A percentile compares a stretch with the other conserved stretches of the same genome.
phyloP scores from a whole-genome alignment of 2,888 invertebrate genomes.

The Galeopsomyia nigrocyanea region DNA sequence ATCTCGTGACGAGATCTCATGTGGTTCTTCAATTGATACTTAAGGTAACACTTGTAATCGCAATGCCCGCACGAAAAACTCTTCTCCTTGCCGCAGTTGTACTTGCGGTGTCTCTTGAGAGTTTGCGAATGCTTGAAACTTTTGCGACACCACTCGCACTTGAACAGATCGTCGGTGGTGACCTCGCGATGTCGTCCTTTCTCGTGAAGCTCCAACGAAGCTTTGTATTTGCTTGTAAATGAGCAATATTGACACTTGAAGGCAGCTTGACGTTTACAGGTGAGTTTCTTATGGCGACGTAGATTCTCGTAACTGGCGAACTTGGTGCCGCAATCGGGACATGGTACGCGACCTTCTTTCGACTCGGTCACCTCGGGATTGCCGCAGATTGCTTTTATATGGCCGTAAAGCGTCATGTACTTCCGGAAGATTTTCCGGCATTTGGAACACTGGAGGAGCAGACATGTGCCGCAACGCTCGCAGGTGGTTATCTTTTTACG shows the following conservation, averaged over 20 bases:
- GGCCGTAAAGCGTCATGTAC: conserved; percentile 43
- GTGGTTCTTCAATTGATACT: conserved; percentile 39
- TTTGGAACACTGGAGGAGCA: conserved; percentile 33
- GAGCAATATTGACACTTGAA: conserved; percentile 30
- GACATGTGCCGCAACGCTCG: conserved; percentile 7
- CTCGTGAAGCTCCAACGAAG: conserved; percentile 35
- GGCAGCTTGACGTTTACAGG: conserved; percentile 35
- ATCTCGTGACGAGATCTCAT: conserved; percentile 31
- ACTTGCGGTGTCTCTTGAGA: conserved; percentile 48
- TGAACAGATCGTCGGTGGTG: conserved; percentile 1
- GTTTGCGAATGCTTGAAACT: conserved; percentile 47
- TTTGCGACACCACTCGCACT: conserved; percentile 46
- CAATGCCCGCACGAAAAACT: conserved; percentile 37
- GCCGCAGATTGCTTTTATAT: conserved; percentile 43
- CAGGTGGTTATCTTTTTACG: conserved; percentile 34
- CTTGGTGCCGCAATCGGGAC: conserved; percentile 30
- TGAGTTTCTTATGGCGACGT: conserved; percentile 28
- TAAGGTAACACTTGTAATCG: conserved; percentile 39
- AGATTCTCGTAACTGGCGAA: conserved; percentile 42
- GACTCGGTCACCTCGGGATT: conserved; percentile 6
- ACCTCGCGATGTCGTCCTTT: conserved; percentile 16
- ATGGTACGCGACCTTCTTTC: conserved; percentile 14
- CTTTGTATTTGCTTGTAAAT: conserved; percentile 38
- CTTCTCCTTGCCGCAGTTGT: conserved; percentile 47
- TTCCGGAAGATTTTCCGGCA: conserved; percentile 42